Evolutionary conservation across 1,140 invertebrate genomes (phyloP).

Genomic region (Papilio polytes): DNA sequence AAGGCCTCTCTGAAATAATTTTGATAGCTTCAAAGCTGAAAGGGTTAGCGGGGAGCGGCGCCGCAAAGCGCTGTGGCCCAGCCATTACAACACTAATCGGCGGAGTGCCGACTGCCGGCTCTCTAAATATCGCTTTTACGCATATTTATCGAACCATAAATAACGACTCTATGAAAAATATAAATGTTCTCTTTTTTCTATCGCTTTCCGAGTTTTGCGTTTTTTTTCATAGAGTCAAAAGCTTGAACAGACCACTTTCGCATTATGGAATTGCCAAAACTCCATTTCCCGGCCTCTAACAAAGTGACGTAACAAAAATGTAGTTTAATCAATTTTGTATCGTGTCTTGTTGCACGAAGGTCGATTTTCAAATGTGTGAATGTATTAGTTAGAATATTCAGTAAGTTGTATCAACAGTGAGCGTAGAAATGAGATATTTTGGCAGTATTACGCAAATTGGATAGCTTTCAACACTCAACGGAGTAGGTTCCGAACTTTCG

Average conservation of each 20-base stretch:
- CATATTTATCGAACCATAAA: slow-evolving; percentile 80
- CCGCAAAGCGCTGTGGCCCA: slow-evolving; percentile 61
- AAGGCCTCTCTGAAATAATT: slow-evolving; percentile 70
- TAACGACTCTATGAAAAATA: slow-evolving; percentile 82
- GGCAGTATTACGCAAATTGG: slow-evolving; percentile 84
- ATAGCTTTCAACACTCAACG: slow-evolving; percentile 84
- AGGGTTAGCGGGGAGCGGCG: slow-evolving; percentile 60
- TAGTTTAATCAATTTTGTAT: slow-evolving; percentile 43
- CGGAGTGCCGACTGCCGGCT: slow-evolving; percentile 75
- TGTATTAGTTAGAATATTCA: slow-evolving; percentile 52
- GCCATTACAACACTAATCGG: slow-evolving; percentile 77
- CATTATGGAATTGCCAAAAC: slow-evolving; percentile 84
- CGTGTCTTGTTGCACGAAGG: slow-evolving; percentile 44
- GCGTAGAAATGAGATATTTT: slow-evolving; percentile 84
- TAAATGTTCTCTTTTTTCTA: slow-evolving; percentile 82
- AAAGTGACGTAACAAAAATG: slow-evolving; percentile 53
- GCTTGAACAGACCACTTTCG: slow-evolving; percentile 83
- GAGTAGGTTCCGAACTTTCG: slow-evolving; percentile 83
- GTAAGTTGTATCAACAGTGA: slow-evolving; percentile 58
- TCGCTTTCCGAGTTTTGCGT: slow-evolving; percentile 79
- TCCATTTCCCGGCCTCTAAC: slow-evolving; percentile 66
- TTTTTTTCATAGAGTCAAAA: slow-evolving; percentile 83
- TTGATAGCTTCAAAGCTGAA: slow-evolving; percentile 74
- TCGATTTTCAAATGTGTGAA: slow-evolving; percentile 40
- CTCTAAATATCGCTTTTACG: slow-evolving; percentile 81